Evolutionary conservation across 2,888 invertebrate genomes (phyloP), one percentile per base, ranked within the genome.

Genomic region (Erebia aethiops): DNA sequence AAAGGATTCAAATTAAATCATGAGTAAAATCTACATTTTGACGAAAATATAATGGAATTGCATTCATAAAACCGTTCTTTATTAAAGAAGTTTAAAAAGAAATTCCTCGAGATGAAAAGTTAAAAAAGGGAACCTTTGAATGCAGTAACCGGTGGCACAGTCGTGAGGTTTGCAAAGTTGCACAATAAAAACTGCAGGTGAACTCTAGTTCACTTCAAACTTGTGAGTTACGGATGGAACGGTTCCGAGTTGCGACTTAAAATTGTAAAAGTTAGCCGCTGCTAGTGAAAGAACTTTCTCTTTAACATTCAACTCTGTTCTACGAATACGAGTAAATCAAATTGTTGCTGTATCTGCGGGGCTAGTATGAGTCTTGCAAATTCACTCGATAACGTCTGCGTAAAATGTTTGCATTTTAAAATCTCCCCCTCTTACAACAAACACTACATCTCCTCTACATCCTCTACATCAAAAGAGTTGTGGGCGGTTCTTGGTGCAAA

Each of bases 121-220:
- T 61, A 18, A 71, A 72, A 72, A 54, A 71, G 67, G 67, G 64
- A 61, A 72, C 63, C 69, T 54, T 57, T 60, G 58, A 71, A 73
- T 72, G 72, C 72, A 71, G 69, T 73, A 74, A 63, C 75, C 75
- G 67, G 61, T 41, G 71, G 71, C 54, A 68, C 71, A 67, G 71
- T 75, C 69, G 71, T 70, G 72, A 69, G 72, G 72, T 74, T 74
- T 49, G 61, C 72, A 75, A 76, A 76, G 72, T 76, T 76, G 74
- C 67, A 76, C 72, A 76, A 75, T 76, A 76, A 76, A 76, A 76
- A 74, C 69, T 74, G 72, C 76, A 76, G 75, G 75, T 76, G 71
- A 76, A 75, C 75, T 76, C 63, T 21, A 43, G 76, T 71, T 71
- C 72, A 75, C 75, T 76, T 70, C 69, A 71, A 73, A 76, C 71